Percentiles rank a stretch among this genome's conserved stretches.
phyloP scores from a whole-genome alignment of 2,888 invertebrate species.

The Agrotis exclamationis region DNA sequence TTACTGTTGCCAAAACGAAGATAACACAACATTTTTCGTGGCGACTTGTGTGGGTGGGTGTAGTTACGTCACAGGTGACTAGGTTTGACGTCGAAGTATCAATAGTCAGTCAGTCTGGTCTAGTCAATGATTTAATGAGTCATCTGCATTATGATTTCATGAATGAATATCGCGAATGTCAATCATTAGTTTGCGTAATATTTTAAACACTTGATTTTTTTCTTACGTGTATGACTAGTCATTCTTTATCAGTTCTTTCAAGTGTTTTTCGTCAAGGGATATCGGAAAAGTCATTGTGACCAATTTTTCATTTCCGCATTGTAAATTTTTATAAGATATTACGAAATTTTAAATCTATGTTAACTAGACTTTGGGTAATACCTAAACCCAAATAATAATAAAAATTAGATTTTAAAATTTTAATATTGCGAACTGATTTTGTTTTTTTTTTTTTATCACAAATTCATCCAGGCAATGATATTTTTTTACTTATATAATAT shows the following conservation, averaged over 20 bases:
- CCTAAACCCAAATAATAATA: not conserved
- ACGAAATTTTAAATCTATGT: not conserved
- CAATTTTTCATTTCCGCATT: constrained; percentile 1
- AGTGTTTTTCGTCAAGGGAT: constrained; percentile 32
- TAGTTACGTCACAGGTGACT: constrained; percentile 68
- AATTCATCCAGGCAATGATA: not conserved
- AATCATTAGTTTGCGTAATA: constrained; percentile 39
- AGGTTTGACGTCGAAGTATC: constrained; percentile 51
- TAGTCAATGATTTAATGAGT: constrained; percentile 46
- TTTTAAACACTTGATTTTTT: constrained; percentile 7
- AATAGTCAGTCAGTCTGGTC: constrained; percentile 50
- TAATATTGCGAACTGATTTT: not conserved
- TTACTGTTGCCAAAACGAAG: constrained; percentile 64
- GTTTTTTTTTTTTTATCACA: no score
- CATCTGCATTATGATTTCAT: constrained; percentile 55
- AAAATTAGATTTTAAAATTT: not conserved
- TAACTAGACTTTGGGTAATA: not conserved
- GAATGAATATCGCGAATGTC: constrained; percentile 50
- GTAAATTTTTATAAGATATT: not conserved
- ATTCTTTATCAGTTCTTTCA: constrained; percentile 37
- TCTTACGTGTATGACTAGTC: constrained; percentile 19
- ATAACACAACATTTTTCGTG: constrained; percentile 54
- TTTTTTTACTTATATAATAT: no score
- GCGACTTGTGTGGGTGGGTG: constrained; percentile 53
- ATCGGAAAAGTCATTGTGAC: not conserved